Evolutionary conservation across 2,888 invertebrate genomes (phyloP).

Genomic region (Mongoloraphidia duomilia): DNA sequence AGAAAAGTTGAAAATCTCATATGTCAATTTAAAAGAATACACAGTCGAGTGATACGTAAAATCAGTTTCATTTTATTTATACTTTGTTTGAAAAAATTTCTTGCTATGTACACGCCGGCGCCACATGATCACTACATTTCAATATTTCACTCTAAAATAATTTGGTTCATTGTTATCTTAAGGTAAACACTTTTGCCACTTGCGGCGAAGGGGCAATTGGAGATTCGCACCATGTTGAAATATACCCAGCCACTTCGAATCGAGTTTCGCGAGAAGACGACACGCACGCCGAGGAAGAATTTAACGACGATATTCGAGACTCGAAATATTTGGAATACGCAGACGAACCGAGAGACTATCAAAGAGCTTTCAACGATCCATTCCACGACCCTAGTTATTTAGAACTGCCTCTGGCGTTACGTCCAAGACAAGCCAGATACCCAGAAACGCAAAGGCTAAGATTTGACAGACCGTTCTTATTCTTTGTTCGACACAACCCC

Average conservation of each 20-base stretch:
- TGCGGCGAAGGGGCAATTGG: constrained; percentile 61
- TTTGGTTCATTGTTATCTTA: constrained; percentile 17
- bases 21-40: too few relatives aligned
- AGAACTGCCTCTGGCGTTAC: constrained; percentile 47
- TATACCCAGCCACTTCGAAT: constrained; percentile 56
- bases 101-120: too few relatives aligned
- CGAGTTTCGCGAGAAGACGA: constrained; percentile 1
- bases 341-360: constrained; percentile 47
- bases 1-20: too few relatives aligned
- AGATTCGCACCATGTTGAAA: constrained; percentile 65
- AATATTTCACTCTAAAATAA: background rate
- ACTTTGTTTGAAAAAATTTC: too few relatives aligned
- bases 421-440: constrained; percentile 56
- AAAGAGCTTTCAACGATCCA: constrained; percentile 55
- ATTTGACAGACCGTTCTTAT: constrained; percentile 78
- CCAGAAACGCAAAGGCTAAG: constrained; percentile 61
- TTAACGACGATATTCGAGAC: constrained; percentile 21
- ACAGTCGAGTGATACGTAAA: too few relatives aligned
- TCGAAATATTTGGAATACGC: constrained; percentile 12
- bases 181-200: constrained; percentile 62
- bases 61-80: too few relatives aligned
- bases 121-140: too few relatives aligned
- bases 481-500: constrained; percentile 79
- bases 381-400: constrained; percentile 36
- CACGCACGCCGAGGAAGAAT: constrained; percentile 19